Base-by-base conservation (phyloP, 1,140 invertebrate genomes). In the Vanessa tameamea region DNA sequence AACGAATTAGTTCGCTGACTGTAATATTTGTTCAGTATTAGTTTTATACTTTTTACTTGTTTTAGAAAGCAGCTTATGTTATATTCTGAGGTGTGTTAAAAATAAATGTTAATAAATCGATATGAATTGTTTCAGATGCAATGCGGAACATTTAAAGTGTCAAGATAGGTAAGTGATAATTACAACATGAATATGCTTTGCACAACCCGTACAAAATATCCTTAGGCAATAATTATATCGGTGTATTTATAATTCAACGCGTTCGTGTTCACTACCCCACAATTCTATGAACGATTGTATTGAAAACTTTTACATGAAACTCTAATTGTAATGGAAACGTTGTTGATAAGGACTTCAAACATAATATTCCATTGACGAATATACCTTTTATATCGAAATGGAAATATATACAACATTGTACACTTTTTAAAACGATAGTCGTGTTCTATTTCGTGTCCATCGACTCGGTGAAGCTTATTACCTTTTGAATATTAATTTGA, bases 101-200 rank as follows among this genome's bases (percentile, higher is more conserved):
- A 51, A 14, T 15, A n/a, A 57, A 57, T 23, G 20, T 13, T 15
- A 69, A 61, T 70, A 63, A 50, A 37, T 51, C 37, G 12, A 64
- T 47, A 31, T 15, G 15, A 47, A 66, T 81, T 81, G 77, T 84
- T 86, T 73, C 82, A 86, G 82, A 86, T 84, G 79, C 74, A 75
- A 73, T 75, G 74, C 74, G 74, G 77, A 75, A 55, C 69, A 64
- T 73, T 72, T 75, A 79, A 78, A 76, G 74, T 76, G 47, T 77
- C 76, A 76, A 79, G 80, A 78, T 81, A 83, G 76, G 81, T 81
- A 72, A 78, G 77, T 78, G 68, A 69, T 65, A 73, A 66, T 69
- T 67, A 75, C 55, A 75, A 73, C 68, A 78, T 31, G 48, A 61
- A 69, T 70, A 50, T 64, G 57, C 75, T 74, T 77, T 65, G 64